Evolutionary conservation across 2,888 invertebrate genomes (phyloP), one percentile per base, ranked within the genome.

Genomic region (Notodonta dromedarius): DNA sequence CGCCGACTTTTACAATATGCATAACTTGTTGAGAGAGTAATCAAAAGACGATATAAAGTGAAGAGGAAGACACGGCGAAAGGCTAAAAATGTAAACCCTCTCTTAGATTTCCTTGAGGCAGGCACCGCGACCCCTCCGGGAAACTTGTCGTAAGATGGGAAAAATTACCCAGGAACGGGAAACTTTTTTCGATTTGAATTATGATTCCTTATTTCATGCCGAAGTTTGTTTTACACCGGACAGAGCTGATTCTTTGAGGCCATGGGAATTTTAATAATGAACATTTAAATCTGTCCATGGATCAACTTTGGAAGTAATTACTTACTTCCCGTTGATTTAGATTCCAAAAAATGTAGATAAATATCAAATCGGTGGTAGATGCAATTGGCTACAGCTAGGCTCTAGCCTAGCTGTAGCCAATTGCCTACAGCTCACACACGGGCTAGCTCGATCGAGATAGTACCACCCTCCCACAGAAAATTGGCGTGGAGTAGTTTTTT

Each of bases 151-250:
- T 90, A 91, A 93, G 92, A 92, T 92, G 92, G 91, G 87, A 93
- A 92, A 93, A 93, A 92, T 93, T 93, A 92, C 93, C 84, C 84
- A 79, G 87, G 82, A 80, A 82, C 85, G 84, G 76, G 81, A 89
- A 93, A 93, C 87, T 93, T 93, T 93, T 93, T 92, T 91, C 91
- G 90, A 92, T 93, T 93, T 91, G 92, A 93, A 93, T 93, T 93
- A 93, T 92, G 92, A 91, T 91, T 92, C 91, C 90, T 92, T 93
- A 92, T 91, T 93, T 91, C 88, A 90, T 88, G 88, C 88, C 88
- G 80, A 90, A 90, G 87, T 91, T 92, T 88, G 88, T 89, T 90
- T 88, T 82, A 90, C 86, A 91, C 87, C 83, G 86, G 82, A 81
- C 80, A 74, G 66, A 79, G 82, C 80, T 83, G 82, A 86, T 88